Evolutionary conservation across 2,888 invertebrate species (phyloP).

Genomic region (Mechanitis mazaeus): DNA sequence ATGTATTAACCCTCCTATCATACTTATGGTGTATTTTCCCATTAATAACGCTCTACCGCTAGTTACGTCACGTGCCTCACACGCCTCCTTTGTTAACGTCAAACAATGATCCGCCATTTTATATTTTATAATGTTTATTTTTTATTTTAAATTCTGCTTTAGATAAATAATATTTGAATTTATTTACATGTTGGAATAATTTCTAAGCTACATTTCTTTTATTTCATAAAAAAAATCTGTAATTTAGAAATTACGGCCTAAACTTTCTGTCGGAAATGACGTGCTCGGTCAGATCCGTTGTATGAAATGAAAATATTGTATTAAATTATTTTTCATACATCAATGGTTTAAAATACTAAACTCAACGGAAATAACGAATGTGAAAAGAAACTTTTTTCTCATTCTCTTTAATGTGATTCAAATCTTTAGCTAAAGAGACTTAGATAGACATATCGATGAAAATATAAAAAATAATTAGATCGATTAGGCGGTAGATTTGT

Average conservation of each 20-base stretch:
- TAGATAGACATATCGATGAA: no score
- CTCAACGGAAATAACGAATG: no score
- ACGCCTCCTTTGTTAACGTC: slow-evolving; percentile 43
- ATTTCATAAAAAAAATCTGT: slow-evolving; percentile 5
- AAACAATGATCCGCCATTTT: slow-evolving; percentile 38
- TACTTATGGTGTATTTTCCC: slow-evolving; percentile 33
- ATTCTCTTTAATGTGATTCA: no score
- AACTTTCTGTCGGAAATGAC: slow-evolving; percentile 54
- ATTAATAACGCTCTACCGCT: slow-evolving; percentile 48
- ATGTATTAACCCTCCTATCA: slow-evolving; percentile 16
- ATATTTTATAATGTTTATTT: slow-evolving; percentile 9
- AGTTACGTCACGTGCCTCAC: slow-evolving; percentile 52
- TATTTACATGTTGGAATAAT: background rate
- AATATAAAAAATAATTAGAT: no score
- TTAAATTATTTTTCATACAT: background rate
- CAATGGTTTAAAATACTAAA: no score
- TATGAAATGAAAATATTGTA: background rate
- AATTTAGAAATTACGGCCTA: slow-evolving; percentile 36
- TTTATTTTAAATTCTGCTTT: background rate
- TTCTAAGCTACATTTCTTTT: background rate
- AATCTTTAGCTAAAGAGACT: no score
- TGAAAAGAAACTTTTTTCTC: no score
- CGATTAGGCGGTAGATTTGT: no score
- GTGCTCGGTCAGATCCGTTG: slow-evolving; percentile 25
- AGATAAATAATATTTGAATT: background rate